A percentile compares a stretch with the other conserved stretches of the same genome.
These are phyloP conservation scores for Chironomus riparius DNA, from an alignment of 2,888 invertebrate species.

Conservation along the genomic window DNA sequence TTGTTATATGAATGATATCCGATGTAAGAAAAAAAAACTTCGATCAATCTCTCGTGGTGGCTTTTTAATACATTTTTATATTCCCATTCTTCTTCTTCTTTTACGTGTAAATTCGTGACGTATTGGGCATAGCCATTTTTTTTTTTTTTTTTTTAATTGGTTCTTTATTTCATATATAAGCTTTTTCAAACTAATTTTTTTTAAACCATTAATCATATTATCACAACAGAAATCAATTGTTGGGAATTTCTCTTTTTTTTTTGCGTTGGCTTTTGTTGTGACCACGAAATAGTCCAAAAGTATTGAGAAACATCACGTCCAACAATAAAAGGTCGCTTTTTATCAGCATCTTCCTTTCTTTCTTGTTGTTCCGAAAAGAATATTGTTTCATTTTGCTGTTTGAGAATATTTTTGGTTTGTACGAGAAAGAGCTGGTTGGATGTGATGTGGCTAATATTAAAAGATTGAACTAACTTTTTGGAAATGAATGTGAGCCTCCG, in stretches of 20 bases:
- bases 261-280: background rate
- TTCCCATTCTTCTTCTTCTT: too few species aligned
- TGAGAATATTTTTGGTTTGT: too few species aligned
- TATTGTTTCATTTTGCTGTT: too few species aligned
- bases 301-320: slow-evolving; percentile 1
- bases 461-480: too few species aligned
- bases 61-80: too few species aligned
- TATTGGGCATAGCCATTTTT: slow-evolving; percentile 1
- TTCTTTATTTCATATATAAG: too few species aligned
- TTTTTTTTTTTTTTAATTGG: too few species aligned
- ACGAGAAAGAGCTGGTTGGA: too few species aligned
- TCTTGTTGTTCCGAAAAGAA: too few species aligned
- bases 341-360: background rate
- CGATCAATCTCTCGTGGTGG: slow-evolving; percentile 3
- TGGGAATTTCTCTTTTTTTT: background rate
- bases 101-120: slow-evolving; percentile 3
- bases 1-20: background rate
- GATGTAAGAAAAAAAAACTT: background rate
- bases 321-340: background rate
- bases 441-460: too few species aligned
- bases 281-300: slow-evolving; percentile 6
- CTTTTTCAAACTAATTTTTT: too few species aligned
- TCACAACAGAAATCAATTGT: slow-evolving; percentile 11
- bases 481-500: too few species aligned
- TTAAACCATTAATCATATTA: slow-evolving; percentile 23